phyloP scores from a whole-genome alignment of 2,113 vertebrate genomes.

The Nanger granti region DNA sequence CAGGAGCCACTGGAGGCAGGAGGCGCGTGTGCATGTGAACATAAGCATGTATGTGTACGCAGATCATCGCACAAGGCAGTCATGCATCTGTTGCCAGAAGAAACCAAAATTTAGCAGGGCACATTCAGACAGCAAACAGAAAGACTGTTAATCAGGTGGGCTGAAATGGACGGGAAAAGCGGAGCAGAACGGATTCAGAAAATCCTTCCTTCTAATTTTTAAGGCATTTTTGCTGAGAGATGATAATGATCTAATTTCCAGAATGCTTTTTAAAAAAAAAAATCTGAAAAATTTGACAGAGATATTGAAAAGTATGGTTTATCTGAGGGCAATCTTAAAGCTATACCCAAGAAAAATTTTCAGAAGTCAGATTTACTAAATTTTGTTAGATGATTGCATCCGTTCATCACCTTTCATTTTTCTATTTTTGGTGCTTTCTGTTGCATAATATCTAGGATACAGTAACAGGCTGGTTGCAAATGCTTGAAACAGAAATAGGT shows the following conservation, averaged over 20 bases:
- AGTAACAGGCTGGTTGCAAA: constrained; percentile 17
- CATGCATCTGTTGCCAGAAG: neutral
- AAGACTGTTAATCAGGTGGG: neutral
- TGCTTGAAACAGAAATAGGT: constrained; percentile 46
- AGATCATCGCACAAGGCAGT: neutral
- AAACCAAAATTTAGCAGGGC: neutral
- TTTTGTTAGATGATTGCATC: neutral
- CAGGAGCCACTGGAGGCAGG: constrained; percentile 43
- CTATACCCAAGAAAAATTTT: neutral
- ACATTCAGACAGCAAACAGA: neutral
- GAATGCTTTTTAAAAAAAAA: neutral
- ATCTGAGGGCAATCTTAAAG: neutral
- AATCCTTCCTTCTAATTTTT: neutral
- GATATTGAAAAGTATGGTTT: neutral
- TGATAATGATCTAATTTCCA: constrained; percentile 11
- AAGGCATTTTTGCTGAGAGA: neutral
- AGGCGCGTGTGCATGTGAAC: neutral
- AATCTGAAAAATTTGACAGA: neutral
- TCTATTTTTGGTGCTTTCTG: constrained; percentile 26
- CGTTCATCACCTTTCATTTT: neutral
- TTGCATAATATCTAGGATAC: constrained; percentile 43
- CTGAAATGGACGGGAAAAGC: neutral
- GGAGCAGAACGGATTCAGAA: neutral
- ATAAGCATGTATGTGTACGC: fast-evolving
- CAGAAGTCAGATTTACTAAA: neutral